Evolutionary conservation across 2,888 invertebrate genomes (phyloP).

Genomic region (Petrolisthes manimaculis): DNA sequence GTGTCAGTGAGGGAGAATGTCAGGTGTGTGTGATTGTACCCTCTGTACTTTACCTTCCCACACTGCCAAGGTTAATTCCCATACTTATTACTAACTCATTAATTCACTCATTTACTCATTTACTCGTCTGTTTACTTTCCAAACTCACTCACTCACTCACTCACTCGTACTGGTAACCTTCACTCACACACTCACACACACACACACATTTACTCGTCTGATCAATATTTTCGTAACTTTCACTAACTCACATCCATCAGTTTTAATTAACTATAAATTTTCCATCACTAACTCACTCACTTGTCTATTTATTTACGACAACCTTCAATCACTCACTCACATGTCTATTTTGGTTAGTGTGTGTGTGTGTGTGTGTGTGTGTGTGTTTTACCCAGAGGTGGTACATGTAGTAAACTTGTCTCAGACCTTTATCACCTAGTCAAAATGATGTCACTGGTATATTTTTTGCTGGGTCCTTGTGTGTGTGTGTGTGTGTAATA

Average conservation of each 20-base stretch:
- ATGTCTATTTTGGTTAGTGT: background rate
- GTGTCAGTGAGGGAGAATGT: background rate
- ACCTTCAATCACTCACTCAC: no score
- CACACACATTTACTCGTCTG: no score
- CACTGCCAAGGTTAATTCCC: background rate
- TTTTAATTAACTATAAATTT: no score
- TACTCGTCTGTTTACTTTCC: background rate
- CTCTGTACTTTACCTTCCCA: background rate
- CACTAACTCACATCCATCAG: no score
- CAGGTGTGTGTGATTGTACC: background rate
- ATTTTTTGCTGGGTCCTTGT: background rate
- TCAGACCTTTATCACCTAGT: no score
- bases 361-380: background rate
- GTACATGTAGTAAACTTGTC: no score
- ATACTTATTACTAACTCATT: background rate
- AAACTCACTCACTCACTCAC: no score
- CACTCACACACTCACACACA: no score
- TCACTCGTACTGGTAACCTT: no score
- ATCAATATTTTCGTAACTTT: no score
- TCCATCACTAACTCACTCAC: no score
- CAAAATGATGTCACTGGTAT: background rate
- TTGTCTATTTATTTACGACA: no score
- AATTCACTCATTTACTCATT: background rate
- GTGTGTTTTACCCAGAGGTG: background rate
- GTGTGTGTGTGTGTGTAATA: slow-evolving; percentile 4